Evolutionary conservation across 2,113 vertebrate species (phyloP), one percentile per base, ranked within the genome.

Genomic region (Bombycilla garrulus): DNA sequence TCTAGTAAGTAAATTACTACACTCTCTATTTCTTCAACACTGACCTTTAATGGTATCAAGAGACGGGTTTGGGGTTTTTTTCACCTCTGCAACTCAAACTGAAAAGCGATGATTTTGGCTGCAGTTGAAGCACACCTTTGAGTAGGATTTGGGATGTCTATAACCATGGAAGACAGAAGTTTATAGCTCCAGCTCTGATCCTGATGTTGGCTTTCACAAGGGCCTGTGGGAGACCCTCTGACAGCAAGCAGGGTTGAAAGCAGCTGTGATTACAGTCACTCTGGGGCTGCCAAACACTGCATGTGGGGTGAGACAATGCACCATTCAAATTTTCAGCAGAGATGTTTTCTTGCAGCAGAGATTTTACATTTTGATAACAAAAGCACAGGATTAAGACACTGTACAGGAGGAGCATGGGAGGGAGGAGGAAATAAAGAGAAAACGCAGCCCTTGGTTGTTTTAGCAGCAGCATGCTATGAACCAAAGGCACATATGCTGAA

Each of bases 71-170:
- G 50, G 17, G 1, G 4, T 20, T 62, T 88, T 88, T 66, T 31
- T 36, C 60, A 66, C 26, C 35, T 74, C 90, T 81, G 73, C 40
- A 79, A 11, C 38, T 92, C 69, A 67, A 67, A 42, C 12, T 38
- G 31, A 57, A 82, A 74, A 91, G 70, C 0, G 2, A 90, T 44
- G 53, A 89, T 74, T 96, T 91, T 67, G 90, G 84, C 66, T 67
- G 47, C 38, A 64, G 57, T 74, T 81, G 85, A 92, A 95, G 53
- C 74, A 88, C 38, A 65, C 58, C 57, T 88, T 65, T 33, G 79
- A 95, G 88, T 12, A 88, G 81, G 50, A 67, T 92, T 95, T 93
- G 85, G 71, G 74, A 86, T 93, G 79, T 92, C 88, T 93, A 86
- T 91, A 95, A 86, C 71, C 54, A 33, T 11, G 26, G 67, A 92